Evolutionary conservation across 2,888 invertebrate genomes (phyloP).

Genomic region (Chesias legatella): DNA sequence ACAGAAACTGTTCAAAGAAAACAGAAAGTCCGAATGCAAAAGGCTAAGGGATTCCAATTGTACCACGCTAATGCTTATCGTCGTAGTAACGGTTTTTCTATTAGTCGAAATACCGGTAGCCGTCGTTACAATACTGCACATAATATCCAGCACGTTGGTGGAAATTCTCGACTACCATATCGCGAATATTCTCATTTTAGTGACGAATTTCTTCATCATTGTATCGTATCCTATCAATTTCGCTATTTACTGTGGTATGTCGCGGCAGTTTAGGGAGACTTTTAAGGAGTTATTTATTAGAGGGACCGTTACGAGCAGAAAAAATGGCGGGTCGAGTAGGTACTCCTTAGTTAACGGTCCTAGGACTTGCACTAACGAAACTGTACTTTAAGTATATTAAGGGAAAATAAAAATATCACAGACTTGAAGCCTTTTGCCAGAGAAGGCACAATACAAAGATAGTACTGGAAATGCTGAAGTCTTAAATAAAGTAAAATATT

Average conservation of each 20-base stretch:
- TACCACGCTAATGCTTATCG: conserved; percentile 92
- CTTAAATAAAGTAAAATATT: no score
- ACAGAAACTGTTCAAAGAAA: conserved; percentile 87
- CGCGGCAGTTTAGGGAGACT: conserved; percentile 94
- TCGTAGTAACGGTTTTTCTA: conserved; percentile 91
- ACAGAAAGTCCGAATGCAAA: conserved; percentile 89
- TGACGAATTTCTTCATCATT: conserved; percentile 95
- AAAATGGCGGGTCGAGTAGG: conserved; percentile 85
- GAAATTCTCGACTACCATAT: conserved; percentile 88
- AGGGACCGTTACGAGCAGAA: conserved; percentile 81
- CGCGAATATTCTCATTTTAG: conserved; percentile 87
- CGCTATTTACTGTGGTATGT: conserved; percentile 98
- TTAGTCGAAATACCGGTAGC: conserved; percentile 91
- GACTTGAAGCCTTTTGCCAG: no score
- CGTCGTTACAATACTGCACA: conserved; percentile 90
- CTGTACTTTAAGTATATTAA: conserved; percentile 81
- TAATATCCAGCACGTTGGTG: conserved; percentile 86
- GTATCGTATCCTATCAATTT: conserved; percentile 96
- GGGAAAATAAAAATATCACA: conserved; percentile 10
- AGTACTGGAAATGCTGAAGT: no score
- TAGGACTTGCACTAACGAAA: conserved; percentile 91
- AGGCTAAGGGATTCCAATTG: conserved; percentile 89
- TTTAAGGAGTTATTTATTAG: conserved; percentile 91
- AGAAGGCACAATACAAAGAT: no score
- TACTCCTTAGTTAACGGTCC: conserved; percentile 92